Conservation (phyloP, 2,113 vertebrate species). For the Rhadina sibilatrix region DNA sequence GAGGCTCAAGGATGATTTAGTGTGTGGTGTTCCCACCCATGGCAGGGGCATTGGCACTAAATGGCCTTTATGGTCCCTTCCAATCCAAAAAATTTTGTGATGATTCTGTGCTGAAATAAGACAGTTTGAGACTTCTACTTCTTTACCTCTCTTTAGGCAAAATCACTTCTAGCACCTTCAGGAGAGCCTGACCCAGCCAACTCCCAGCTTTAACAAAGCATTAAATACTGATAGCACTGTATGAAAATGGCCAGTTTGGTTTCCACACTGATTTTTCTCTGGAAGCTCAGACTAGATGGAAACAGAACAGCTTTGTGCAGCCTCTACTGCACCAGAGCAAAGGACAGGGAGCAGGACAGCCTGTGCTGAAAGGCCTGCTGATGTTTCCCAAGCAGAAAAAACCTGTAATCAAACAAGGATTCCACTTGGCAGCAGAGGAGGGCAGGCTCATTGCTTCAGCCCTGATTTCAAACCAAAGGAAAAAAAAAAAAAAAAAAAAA, state of each 20-base stretch:
- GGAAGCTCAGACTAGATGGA: background rate
- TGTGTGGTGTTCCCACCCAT: background rate
- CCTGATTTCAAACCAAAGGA: background rate
- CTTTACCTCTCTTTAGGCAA: background rate
- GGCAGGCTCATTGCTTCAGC: background rate
- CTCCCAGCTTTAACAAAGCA: background rate
- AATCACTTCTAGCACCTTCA: background rate
- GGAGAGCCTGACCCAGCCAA: background rate
- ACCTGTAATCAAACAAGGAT: background rate
- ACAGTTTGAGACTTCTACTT: background rate
- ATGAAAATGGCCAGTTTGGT: background rate
- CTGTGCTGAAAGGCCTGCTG: background rate
- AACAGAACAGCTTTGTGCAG: background rate
- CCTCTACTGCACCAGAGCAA: background rate
- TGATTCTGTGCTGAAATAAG: background rate
- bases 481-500: background rate
- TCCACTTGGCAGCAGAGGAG: background rate
- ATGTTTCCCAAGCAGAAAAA: background rate
- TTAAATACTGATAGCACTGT: background rate
- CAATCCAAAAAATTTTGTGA: background rate
- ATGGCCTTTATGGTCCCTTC: background rate
- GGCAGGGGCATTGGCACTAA: background rate
- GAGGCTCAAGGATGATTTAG: background rate
- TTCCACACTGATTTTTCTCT: background rate
- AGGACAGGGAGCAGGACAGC: background rate